Evolutionary conservation across 2,797 vertebrate genomes (phyloP), one percentile per base, ranked within the genome.

Genomic region (Heliangelus exortis): DNA sequence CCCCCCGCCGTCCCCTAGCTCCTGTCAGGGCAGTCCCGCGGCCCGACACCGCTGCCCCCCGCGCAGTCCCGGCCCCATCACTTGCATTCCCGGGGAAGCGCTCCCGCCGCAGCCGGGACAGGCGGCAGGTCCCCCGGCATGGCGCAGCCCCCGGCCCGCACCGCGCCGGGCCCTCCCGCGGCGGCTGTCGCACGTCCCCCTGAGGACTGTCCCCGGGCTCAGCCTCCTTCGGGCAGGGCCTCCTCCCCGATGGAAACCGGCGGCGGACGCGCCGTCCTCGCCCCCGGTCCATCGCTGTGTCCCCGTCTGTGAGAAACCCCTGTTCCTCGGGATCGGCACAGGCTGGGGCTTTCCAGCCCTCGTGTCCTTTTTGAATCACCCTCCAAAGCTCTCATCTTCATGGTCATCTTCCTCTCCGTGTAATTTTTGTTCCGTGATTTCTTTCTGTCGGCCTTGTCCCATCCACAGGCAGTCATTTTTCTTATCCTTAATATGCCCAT

Each of bases 381-480:
- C 15, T 45, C 21, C 41, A 0, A 0, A 33, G 57, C 51, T 33
- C 33, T 63, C 50, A 1, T 48, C 50, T 39, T 33, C 15, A 2
- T 7, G 50, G 19, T 55, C 28, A 20, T 9, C 41, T 53, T 39
- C 31, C 34, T 22, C 26, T 21, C 50, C 36, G 22, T 6, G 47
- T 12, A 61, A 25, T 67, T 15, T 63, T 39, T 50, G 23, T 39
- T 18, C 45, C 0, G 68, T 51, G 50, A 0, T 23, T 31, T 34
- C 57, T 45, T 15, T 31, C 85, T 65, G 58, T 13, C 2, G 21
- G 31, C 29, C 0, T 19, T 51, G 85, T 86, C 83, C 68, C 15
- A 1, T 68, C 50, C 20, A 0, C 4, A 33, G 73, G 28, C 34
- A 28, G 53, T n/a, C 19, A 10, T 74, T 22, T 59, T 34, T 23